phyloP scores from a whole-genome alignment of 2,113 vertebrate genomes.

The Mesocricetus auratus region DNA sequence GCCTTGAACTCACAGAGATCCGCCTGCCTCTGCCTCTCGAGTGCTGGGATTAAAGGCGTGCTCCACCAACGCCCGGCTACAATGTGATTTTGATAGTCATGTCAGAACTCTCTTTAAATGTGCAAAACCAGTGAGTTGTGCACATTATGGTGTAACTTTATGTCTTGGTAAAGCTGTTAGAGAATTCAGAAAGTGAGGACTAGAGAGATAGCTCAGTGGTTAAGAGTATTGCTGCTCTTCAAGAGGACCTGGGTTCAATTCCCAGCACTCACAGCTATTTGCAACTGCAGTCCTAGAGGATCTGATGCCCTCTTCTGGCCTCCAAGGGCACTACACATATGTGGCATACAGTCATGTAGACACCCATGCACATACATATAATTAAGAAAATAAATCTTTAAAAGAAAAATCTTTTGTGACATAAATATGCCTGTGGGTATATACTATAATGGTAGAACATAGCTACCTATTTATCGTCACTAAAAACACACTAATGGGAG shows the following conservation, averaged over 20 bases:
- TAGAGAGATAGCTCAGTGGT: background rate
- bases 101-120: background rate
- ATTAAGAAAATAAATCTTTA: background rate
- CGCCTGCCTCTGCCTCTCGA: no score
- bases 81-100: background rate
- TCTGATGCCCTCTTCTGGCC: background rate
- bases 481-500: background rate
- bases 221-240: background rate
- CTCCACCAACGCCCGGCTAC: no score
- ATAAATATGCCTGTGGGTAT: background rate
- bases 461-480: slow-evolving; percentile 36
- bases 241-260: background rate
- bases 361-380: background rate
- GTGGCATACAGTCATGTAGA: background rate
- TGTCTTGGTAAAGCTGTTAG: background rate
- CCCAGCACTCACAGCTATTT: background rate
- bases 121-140: background rate
- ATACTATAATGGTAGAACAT: background rate
- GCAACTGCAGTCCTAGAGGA: background rate
- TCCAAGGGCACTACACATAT: background rate
- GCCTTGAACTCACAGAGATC: no score
- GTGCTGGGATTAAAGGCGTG: no score
- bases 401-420: background rate
- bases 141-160: background rate
- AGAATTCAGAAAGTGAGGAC: background rate